These are phyloP conservation scores for Apis cerana DNA, from an alignment of 1,140 invertebrate genomes.

Conservation along the genomic window DNA sequence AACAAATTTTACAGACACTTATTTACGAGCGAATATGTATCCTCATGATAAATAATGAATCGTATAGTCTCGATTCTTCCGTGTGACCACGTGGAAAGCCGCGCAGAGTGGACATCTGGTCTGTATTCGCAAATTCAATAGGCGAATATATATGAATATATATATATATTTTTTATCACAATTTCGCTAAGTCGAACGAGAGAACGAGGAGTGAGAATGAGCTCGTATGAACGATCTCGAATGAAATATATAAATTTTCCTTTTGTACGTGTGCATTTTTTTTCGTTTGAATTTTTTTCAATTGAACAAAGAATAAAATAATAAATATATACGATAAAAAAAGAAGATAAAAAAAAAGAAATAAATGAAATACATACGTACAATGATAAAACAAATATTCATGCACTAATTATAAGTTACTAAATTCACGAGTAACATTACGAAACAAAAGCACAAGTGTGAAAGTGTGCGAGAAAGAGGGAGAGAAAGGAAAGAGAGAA, in stretches of 20 bases:
- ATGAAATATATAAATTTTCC: not conserved
- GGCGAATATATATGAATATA: not conserved
- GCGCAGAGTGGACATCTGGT: conserved; percentile 20
- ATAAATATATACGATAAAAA: too few relatives aligned
- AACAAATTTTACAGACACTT: not conserved
- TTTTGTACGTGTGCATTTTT: not conserved
- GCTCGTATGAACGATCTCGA: conserved; percentile 2
- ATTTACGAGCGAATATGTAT: conserved; percentile 4
- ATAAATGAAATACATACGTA: not conserved
- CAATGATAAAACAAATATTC: not conserved
- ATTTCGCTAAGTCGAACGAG: not conserved
- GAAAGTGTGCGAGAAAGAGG: not conserved
- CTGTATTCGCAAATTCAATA: conserved; percentile 22
- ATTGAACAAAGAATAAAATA: too few relatives aligned
- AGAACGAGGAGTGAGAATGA: not conserved
- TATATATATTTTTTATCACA: not conserved
- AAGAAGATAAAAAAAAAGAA: too few relatives aligned
- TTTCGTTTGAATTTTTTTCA: not conserved
- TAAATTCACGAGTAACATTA: not conserved
- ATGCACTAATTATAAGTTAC: not conserved
- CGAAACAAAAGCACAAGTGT: not conserved
- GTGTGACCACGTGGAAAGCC: not conserved
- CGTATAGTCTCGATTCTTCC: not conserved
- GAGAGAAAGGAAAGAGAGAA: not conserved
- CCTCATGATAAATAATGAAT: not conserved